Conservation (phyloP, 2,888 invertebrate genomes). For the Drosophila borealis region DNA sequence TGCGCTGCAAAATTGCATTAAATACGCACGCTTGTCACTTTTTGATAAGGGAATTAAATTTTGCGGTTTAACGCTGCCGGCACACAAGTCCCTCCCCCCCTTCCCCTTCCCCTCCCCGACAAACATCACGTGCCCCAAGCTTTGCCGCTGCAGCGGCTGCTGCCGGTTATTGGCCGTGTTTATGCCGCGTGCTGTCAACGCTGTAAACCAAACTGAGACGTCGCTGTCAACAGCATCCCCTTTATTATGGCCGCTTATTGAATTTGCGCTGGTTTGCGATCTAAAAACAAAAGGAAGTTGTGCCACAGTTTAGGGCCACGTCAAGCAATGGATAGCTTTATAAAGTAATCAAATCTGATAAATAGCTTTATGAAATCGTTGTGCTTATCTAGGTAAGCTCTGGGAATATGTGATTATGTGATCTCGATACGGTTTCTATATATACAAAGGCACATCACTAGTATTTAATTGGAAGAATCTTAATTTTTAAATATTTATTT, state of each 20-base stretch:
- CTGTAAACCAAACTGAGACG: slow-evolving; percentile 68
- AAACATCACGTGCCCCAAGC: slow-evolving; percentile 6
- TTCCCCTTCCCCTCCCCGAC: background rate
- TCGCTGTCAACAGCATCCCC: slow-evolving; percentile 53
- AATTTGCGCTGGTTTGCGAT: slow-evolving; percentile 53
- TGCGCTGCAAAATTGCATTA: slow-evolving; percentile 85
- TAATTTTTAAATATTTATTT: too few species aligned
- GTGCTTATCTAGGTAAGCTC: background rate
- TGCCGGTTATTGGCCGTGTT: slow-evolving; percentile 58
- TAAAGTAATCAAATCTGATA: slow-evolving; percentile 22
- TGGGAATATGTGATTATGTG: background rate
- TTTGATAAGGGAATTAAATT: slow-evolving; percentile 85
- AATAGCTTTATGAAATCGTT: background rate
- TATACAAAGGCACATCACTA: too few species aligned
- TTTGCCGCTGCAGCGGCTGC: slow-evolving; percentile 16
- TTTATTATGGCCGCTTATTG: slow-evolving; percentile 52
- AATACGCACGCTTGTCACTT: slow-evolving; percentile 85
- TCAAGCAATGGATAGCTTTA: slow-evolving; percentile 7
- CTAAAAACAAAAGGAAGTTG: slow-evolving; percentile 37
- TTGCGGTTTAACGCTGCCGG: slow-evolving; percentile 82
- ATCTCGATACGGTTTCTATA: too few species aligned
- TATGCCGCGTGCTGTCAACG: slow-evolving; percentile 74
- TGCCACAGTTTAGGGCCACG: slow-evolving; percentile 5
- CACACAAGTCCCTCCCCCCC: slow-evolving; percentile 39
- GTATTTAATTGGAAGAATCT: too few species aligned